Percentiles rank a stretch among this genome's conserved stretches.
Evolutionary conservation across 2,888 invertebrate species (phyloP).

Genomic region (Drosophila paranaensis): DNA sequence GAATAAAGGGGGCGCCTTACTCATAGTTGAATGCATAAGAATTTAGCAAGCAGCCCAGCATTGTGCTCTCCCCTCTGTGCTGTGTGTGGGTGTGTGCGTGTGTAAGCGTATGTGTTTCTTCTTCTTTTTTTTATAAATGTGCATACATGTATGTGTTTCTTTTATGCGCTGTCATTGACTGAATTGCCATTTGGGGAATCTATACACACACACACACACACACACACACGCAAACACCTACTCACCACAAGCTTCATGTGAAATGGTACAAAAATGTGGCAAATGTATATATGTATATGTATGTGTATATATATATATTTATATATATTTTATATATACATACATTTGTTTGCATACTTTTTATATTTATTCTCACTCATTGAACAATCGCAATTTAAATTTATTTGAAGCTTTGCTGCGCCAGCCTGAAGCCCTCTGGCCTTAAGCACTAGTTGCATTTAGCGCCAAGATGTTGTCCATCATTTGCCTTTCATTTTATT

Average conservation of each 20-base stretch:
- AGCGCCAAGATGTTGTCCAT: too few species aligned
- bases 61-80: constrained; percentile 7
- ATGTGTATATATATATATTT: too few species aligned
- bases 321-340: too few species aligned
- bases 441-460: too few species aligned
- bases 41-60: constrained; percentile 42
- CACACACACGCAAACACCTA: constrained; percentile 5
- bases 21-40: constrained; percentile 70
- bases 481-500: too few species aligned
- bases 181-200: constrained; percentile 84
- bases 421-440: too few species aligned
- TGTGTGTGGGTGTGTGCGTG: not conserved
- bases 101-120: too few species aligned
- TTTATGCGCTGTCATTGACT: constrained; percentile 73
- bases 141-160: constrained; percentile 25
- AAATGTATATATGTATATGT: too few species aligned
- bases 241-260: constrained; percentile 37
- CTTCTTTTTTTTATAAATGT: constrained; percentile 5
- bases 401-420: too few species aligned
- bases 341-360: too few species aligned
- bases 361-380: too few species aligned
- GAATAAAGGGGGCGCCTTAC: constrained; percentile 56
- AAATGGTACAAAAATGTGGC: constrained; percentile 32
- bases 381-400: too few species aligned
- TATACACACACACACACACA: constrained; percentile 12